phyloP scores from a whole-genome alignment of 2,797 vertebrate species.

The Notolepis coatsorum region DNA sequence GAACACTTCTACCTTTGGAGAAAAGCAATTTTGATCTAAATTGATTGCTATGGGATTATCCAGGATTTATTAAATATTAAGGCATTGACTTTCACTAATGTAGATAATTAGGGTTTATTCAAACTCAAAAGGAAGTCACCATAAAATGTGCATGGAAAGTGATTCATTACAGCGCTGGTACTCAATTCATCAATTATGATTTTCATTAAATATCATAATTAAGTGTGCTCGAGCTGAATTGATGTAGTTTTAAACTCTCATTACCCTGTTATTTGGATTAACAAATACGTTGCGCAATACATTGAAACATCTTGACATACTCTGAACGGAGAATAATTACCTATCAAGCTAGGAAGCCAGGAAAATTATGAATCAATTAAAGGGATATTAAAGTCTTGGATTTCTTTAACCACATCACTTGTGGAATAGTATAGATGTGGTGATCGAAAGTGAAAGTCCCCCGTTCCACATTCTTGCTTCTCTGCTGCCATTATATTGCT shows the following conservation, averaged over 20 bases:
- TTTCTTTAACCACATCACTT: conserved; percentile 28
- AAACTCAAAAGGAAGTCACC: conserved; percentile 81
- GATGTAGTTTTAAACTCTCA: conserved; percentile 72
- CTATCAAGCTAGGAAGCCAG: conserved; percentile 32
- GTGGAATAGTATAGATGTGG: conserved; percentile 2
- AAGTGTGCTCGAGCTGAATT: conserved; percentile 74
- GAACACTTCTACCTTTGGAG: conserved; percentile 84
- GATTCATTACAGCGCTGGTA: conserved; percentile 77
- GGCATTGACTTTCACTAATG: conserved; percentile 91
- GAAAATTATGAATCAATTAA: conserved; percentile 45
- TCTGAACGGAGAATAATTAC: conserved; percentile 29
- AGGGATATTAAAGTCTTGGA: conserved; percentile 6
- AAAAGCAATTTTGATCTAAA: conserved; percentile 89
- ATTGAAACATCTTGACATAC: conserved; percentile 45
- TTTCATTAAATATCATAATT: conserved; percentile 79
- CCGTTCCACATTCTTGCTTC: not conserved
- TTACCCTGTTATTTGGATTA: conserved; percentile 75
- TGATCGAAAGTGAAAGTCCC: conserved; percentile 11
- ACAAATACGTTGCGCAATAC: conserved; percentile 60
- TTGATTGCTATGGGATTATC: conserved; percentile 93
- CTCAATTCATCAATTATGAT: conserved; percentile 79
- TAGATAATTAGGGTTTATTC: conserved; percentile 90
- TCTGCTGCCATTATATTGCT: no score
- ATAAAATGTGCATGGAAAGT: conserved; percentile 82
- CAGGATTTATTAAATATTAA: conserved; percentile 92